These are phyloP conservation scores for Lymantria dispar DNA, from an alignment of 2,888 invertebrate genomes.

Conservation along the genomic window DNA sequence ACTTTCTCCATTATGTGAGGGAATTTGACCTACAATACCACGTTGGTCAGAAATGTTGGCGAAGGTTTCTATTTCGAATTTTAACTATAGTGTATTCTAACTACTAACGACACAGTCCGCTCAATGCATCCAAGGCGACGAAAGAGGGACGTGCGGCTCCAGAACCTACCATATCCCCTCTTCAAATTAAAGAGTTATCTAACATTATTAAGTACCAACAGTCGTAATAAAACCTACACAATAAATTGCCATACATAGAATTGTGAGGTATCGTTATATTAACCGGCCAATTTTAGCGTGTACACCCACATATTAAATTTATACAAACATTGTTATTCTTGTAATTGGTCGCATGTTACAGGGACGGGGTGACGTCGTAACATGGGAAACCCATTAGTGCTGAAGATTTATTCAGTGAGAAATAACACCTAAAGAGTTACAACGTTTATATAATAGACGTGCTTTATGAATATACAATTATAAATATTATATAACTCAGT, in stretches of 20 bases:
- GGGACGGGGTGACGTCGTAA: constrained; percentile 35
- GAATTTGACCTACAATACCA: too few species aligned
- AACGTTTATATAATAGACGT: constrained; percentile 3
- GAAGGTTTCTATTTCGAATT: too few species aligned
- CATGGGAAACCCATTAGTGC: constrained; percentile 41
- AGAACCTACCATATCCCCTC: too few species aligned
- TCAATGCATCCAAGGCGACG: too few species aligned
- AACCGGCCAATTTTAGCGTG: constrained; percentile 25
- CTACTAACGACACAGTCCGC: too few species aligned
- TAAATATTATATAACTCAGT: too few species aligned
- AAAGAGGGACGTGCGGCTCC: too few species aligned
- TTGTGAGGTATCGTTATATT: constrained; percentile 9
- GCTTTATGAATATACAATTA: not conserved
- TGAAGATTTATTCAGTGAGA: constrained; percentile 27
- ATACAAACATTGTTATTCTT: constrained; percentile 34
- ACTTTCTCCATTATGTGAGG: too few species aligned
- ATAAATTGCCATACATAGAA: constrained; percentile 19
- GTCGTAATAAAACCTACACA: constrained; percentile 1
- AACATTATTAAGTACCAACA: too few species aligned
- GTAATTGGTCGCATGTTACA: constrained; percentile 39
- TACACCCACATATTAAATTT: constrained; percentile 30
- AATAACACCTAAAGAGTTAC: constrained; percentile 1
- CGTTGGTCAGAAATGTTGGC: too few species aligned
- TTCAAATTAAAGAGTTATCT: too few species aligned
- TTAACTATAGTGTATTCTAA: too few species aligned